Evolutionary conservation across 2,113 vertebrate species (phyloP), one percentile per base, ranked within the genome.

Genomic region (Thunnus thynnus): DNA sequence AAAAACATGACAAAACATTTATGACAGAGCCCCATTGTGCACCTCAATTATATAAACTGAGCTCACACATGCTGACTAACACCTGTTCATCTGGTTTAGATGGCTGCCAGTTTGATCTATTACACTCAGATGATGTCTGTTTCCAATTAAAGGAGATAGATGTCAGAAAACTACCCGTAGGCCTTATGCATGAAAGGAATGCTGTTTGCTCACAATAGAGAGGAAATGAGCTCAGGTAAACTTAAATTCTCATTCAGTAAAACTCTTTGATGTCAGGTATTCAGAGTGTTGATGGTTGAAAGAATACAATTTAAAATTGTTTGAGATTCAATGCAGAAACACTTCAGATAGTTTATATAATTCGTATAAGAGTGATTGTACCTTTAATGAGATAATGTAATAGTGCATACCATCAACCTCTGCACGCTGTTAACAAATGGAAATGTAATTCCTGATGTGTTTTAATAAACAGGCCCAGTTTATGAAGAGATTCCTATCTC

Each of bases 401-500:
- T 22, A 25, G 18, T 3, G 1, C 17, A 13, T 61, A 63, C 32
- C 27, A 55, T 27, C 32, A 48, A 27, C 50, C 22, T 63, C n/a
- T 51, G n/a, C 25, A 54, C 6, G 27, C 12, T 41, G 57, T 72
- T 13, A 18, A 62, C 25, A 63, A 46, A 27, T 32, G 5, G 2
- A 41, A 20, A 22, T 36, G 62, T 22, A 22, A 30, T 48, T 50
- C 3, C 14, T 17, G 54, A 14, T 55, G 2, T 22, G 11, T 74
- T 78, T 50, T 46, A 25, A 62, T 78, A 17, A 46, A 74, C 4
- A 3, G 46, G 25, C n/a, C 9, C 32, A 54, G 0, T 32, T 58
- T 44, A 41, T 25, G 17, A 32, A 58, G 20, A 36, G 63, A 77
- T 58, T 44, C 13, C 17, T 36, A 48, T 64, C 78, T 18, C 13